These are phyloP conservation scores for Pyrrhosoma nymphula DNA, from an alignment of 2,888 invertebrate genomes.

Conservation along the genomic window DNA sequence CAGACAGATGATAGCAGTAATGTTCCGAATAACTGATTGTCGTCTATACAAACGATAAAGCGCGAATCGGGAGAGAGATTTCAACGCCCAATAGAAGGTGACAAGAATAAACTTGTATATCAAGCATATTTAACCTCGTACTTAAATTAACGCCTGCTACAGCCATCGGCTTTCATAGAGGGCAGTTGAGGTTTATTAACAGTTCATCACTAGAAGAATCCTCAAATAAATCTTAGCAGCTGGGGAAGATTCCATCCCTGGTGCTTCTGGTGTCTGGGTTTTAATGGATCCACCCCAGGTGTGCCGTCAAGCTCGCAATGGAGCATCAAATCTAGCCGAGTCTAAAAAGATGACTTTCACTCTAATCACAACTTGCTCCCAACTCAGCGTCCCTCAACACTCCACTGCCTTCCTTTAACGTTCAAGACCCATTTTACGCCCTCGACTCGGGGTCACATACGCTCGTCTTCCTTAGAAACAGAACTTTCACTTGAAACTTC, in stretches of 20 bases:
- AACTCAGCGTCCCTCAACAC: neutral
- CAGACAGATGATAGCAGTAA: too few relatives aligned
- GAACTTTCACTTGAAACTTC: neutral
- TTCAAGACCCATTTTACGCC: neutral
- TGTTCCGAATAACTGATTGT: too few relatives aligned
- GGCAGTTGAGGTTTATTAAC: too few relatives aligned
- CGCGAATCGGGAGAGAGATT: too few relatives aligned
- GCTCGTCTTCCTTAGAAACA: neutral
- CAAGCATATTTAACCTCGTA: too few relatives aligned
- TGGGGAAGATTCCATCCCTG: neutral
- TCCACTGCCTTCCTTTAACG: neutral
- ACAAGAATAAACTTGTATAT: too few relatives aligned
- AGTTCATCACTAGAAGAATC: too few relatives aligned
- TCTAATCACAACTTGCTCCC: neutral
- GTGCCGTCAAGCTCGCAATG: neutral
- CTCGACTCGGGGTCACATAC: neutral
- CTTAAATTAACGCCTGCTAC: too few relatives aligned
- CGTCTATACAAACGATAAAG: too few relatives aligned
- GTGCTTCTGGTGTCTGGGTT: neutral
- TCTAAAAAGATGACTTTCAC: neutral
- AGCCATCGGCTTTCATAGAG: too few relatives aligned
- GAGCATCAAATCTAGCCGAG: neutral
- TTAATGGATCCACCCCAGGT: neutral
- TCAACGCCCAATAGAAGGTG: too few relatives aligned
- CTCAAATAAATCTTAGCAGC: neutral